A percentile compares a stretch with the other conserved stretches of the same genome.
phyloP scores from a whole-genome alignment of 2,888 invertebrate genomes.

The Lithophane ornitopus region DNA sequence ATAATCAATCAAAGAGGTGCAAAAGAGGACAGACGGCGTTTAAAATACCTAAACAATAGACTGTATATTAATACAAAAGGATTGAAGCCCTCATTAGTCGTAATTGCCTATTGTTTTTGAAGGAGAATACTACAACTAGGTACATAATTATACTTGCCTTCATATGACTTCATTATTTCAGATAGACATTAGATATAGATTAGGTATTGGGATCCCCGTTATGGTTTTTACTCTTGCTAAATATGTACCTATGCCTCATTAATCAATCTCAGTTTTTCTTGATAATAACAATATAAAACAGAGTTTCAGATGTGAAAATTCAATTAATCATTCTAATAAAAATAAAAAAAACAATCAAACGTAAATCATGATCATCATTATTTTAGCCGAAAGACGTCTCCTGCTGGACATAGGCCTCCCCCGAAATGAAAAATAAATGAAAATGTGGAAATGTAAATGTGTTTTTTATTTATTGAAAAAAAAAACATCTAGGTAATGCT shows the following conservation, averaged over 20 bases:
- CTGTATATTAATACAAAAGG: conserved; percentile 19
- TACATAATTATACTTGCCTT: conserved; percentile 17
- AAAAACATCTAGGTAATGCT: background rate
- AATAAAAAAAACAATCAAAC: background rate
- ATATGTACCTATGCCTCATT: too few species aligned
- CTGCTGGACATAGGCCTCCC: too few species aligned
- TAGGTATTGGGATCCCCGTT: too few species aligned
- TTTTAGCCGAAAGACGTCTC: too few species aligned
- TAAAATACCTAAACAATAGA: conserved; percentile 49
- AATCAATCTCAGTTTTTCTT: background rate
- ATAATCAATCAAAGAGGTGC: conserved; percentile 22
- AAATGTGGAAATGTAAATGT: background rate
- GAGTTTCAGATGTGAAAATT: background rate
- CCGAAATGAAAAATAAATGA: too few species aligned
- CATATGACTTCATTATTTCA: conserved; percentile 30
- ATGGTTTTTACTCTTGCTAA: too few species aligned
- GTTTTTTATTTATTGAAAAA: background rate
- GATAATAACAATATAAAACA: background rate
- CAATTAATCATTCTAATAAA: too few species aligned
- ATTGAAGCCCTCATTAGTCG: conserved; percentile 38
- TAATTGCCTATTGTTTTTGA: conserved; percentile 57
- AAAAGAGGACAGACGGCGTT: conserved; percentile 17
- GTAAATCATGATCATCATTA: too few species aligned
- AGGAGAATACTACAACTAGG: conserved; percentile 1
- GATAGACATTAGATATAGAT: too few species aligned